Conservation (phyloP, 2,113 vertebrate genomes). For the Mixornis gularis region DNA sequence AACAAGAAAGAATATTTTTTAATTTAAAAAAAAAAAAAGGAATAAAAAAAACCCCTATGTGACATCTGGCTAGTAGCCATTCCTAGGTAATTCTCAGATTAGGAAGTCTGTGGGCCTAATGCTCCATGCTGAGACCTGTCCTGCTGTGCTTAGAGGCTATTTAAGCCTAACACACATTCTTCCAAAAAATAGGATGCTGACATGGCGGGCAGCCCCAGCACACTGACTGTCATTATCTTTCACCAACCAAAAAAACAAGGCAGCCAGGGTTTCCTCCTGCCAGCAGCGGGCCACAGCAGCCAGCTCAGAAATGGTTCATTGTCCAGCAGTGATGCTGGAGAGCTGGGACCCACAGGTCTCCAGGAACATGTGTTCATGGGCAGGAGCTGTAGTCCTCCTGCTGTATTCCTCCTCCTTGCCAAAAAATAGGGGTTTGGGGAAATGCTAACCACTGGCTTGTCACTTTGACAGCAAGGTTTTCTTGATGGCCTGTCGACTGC, state of each 20-base stretch:
- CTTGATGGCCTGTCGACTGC: conserved; percentile 18
- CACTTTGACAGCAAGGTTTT: conserved; percentile 44
- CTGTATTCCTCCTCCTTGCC: background rate
- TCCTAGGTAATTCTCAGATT: background rate
- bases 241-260: background rate
- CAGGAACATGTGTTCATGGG: background rate
- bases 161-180: background rate
- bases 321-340: background rate
- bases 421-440: background rate
- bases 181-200: background rate
- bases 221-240: background rate
- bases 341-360: fast-evolving
- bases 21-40: background rate
- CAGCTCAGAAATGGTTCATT: background rate
- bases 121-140: background rate
- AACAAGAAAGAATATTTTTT: background rate
- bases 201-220: background rate
- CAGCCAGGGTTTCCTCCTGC: background rate
- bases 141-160: background rate
- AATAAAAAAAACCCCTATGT: background rate
- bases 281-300: background rate
- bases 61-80: background rate
- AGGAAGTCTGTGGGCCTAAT: background rate
- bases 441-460: background rate
- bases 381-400: background rate